Conservation (phyloP, 2,113 vertebrate genomes). For the Athene cunicularia region DNA sequence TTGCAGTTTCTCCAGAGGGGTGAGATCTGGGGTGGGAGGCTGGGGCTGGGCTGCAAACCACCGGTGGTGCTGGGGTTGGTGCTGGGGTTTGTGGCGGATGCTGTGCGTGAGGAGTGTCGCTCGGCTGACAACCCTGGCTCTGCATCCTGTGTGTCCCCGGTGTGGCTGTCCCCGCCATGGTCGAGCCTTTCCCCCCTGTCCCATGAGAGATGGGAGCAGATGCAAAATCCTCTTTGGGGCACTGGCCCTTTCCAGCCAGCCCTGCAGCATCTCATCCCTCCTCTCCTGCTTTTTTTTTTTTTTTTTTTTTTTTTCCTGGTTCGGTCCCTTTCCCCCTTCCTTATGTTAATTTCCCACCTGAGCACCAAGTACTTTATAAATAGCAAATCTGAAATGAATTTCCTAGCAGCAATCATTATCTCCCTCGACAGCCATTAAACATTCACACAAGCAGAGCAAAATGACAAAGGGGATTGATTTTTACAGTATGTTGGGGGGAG, state of each 20-base stretch:
- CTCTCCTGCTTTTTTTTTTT: background rate
- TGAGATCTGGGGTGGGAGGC: background rate
- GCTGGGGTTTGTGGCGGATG: background rate
- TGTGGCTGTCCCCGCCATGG: accelerated
- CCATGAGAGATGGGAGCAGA: background rate
- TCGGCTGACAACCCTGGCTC: background rate
- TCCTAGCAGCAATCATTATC: conserved; percentile 84
- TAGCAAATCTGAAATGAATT: conserved; percentile 87
- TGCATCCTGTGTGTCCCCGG: background rate
- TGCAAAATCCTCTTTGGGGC: background rate
- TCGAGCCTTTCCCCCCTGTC: background rate
- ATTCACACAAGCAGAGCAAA: conserved; percentile 81
- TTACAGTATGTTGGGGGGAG: conserved; percentile 78
- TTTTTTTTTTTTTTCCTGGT: background rate
- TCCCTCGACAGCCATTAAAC: conserved; percentile 86
- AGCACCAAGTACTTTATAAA: conserved; percentile 84
- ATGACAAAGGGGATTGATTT: conserved; percentile 86
- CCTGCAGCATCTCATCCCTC: conserved; percentile 10
- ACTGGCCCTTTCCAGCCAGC: background rate
- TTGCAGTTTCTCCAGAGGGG: conserved; percentile 3
- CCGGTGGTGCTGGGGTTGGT: background rate
- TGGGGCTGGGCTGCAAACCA: background rate
- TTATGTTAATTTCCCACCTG: conserved; percentile 85
- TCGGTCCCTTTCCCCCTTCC: conserved; percentile 62
- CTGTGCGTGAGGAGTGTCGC: accelerated